Percentiles rank a stretch among this genome's conserved stretches.
These are phyloP conservation scores for Rotaria magnacalcarata DNA, from an alignment of 2,888 invertebrate species.

Conservation along the genomic window DNA sequence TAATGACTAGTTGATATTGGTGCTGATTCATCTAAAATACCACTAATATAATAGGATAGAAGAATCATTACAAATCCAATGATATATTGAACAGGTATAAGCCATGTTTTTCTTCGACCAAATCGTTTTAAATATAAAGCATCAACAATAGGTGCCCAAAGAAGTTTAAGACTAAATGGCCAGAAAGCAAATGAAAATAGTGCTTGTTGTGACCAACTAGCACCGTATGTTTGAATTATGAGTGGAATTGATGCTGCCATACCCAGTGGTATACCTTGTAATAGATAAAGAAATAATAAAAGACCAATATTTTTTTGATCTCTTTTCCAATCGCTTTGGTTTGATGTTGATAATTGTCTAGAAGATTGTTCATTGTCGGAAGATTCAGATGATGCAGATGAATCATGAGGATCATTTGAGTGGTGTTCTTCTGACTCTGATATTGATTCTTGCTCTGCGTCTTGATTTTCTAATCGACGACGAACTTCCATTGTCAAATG, in stretches of 20 bases:
- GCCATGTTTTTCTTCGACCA: conserved; percentile 81
- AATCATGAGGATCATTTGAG: background rate
- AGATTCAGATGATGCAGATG: background rate
- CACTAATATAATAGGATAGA: conserved; percentile 66
- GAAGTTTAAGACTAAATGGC: conserved; percentile 79
- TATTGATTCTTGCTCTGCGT: too few relatives aligned
- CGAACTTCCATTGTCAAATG: background rate
- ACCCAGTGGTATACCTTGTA: conserved; percentile 82
- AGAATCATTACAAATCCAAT: conserved; percentile 75
- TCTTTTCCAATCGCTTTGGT: conserved; percentile 13
- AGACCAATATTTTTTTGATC: conserved; percentile 39
- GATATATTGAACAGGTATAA: conserved; percentile 86
- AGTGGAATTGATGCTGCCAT: conserved; percentile 88
- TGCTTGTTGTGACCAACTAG: conserved; percentile 85
- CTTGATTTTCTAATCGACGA: background rate
- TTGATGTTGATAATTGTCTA: background rate
- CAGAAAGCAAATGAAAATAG: conserved; percentile 78
- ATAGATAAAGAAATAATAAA: conserved; percentile 80
- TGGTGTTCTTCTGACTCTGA: background rate
- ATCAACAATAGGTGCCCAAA: conserved; percentile 98
- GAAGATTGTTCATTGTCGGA: background rate
- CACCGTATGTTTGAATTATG: conserved; percentile 83
- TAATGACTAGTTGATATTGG: background rate
- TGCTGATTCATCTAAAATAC: conserved; percentile 49
- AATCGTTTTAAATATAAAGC: conserved; percentile 75